These are phyloP conservation scores for Wasmannia auropunctata DNA, from an alignment of 1,140 invertebrate genomes.

Conservation along the genomic window DNA sequence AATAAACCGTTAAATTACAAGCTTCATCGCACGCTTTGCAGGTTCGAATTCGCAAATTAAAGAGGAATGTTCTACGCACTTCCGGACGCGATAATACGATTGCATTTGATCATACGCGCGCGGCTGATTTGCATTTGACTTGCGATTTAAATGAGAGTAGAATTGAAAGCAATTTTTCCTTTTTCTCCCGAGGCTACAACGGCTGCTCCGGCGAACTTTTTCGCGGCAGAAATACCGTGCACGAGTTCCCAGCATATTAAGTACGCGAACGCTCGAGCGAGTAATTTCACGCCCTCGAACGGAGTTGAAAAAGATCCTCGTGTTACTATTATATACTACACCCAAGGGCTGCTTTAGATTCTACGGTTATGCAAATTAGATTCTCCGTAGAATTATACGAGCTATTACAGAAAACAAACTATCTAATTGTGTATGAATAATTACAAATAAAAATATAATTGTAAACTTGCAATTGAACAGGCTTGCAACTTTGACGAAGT, in stretches of 20 bases:
- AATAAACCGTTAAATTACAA: not conserved
- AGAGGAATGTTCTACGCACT: not conserved
- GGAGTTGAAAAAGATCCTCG: not conserved
- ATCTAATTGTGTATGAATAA: not conserved
- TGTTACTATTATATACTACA: not conserved
- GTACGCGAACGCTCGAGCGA: not conserved
- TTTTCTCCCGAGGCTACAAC: conserved; percentile 7
- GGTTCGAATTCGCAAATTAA: conserved; percentile 2
- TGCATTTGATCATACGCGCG: not conserved
- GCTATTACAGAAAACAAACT: not conserved
- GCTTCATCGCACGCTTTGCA: not conserved
- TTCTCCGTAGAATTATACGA: not conserved
- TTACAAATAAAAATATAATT: not conserved
- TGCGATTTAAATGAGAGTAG: conserved; percentile 19
- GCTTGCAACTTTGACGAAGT: not conserved
- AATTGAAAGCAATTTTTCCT: conserved; percentile 38
- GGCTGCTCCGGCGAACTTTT: conserved; percentile 31
- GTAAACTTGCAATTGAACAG: not conserved
- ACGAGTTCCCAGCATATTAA: conserved; percentile 31
- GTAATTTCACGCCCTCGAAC: not conserved
- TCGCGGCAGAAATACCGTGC: not conserved
- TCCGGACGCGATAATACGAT: conserved; percentile 25
- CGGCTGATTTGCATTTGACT: conserved; percentile 43
- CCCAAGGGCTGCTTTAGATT: not conserved
- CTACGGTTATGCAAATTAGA: not conserved